Percentiles rank a stretch among this genome's conserved stretches.
These are phyloP conservation scores for Merluccius polli DNA, from an alignment of 2,797 vertebrate species.

Conservation along the genomic window DNA sequence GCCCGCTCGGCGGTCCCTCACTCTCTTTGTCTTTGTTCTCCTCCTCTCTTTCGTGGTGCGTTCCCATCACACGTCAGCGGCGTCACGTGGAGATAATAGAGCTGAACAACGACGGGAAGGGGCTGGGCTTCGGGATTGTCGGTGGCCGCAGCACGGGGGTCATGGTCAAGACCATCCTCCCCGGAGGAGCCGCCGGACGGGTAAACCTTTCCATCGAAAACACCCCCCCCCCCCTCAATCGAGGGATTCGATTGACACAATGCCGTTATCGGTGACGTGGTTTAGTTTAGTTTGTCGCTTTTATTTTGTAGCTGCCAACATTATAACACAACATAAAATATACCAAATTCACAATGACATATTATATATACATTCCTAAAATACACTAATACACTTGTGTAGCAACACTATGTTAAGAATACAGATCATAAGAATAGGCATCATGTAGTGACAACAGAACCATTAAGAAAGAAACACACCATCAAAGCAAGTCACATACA, in stretches of 20 bases:
- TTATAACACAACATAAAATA: background rate
- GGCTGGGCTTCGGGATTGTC: constrained; percentile 94
- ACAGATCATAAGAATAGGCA: background rate
- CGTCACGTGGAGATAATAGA: constrained; percentile 88
- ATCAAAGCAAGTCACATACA: background rate
- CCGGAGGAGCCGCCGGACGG: constrained; percentile 88
- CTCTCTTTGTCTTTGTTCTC: background rate
- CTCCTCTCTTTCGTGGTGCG: background rate
- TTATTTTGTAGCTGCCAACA: background rate
- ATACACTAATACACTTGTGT: background rate
- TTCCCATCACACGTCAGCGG: constrained; percentile 59
- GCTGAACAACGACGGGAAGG: constrained; percentile 87
- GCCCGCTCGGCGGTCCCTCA: background rate
- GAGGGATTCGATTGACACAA: background rate
- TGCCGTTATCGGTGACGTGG: background rate
- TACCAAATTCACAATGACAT: background rate
- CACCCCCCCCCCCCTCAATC: background rate
- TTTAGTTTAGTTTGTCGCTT: background rate
- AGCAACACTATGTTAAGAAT: background rate
- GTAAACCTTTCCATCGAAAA: constrained; percentile 56
- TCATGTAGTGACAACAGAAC: background rate
- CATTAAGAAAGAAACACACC: background rate
- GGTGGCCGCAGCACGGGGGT: constrained; percentile 87
- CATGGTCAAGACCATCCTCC: constrained; percentile 92
- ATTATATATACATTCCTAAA: background rate